Evolutionary conservation across 2,797 vertebrate genomes (phyloP).

Genomic region (Sebastes itinus): DNA sequence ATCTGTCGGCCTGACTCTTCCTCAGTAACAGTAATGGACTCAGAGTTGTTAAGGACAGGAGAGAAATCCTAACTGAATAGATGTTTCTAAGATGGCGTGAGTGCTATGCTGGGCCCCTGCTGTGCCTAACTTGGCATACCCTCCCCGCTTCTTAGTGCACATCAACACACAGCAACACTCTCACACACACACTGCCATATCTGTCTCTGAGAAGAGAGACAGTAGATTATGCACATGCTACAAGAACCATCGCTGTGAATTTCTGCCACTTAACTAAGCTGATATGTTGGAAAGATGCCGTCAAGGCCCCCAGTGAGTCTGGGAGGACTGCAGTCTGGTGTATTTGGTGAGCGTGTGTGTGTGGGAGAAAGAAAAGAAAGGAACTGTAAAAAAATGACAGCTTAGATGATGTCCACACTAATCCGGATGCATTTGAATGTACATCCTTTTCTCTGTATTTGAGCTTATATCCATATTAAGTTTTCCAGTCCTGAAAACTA

Average conservation of each 20-base stretch:
- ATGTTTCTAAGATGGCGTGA: constrained; percentile 63
- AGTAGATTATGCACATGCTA: constrained; percentile 37
- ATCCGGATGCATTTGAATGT: constrained; percentile 10
- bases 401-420: constrained; percentile 21
- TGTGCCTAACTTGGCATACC: constrained; percentile 61
- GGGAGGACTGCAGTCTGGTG: constrained; percentile 5
- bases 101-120: constrained; percentile 49
- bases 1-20: constrained; percentile 27
- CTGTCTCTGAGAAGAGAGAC: constrained; percentile 37
- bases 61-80: constrained; percentile 62
- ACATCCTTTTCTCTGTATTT: not conserved
- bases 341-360: not conserved
- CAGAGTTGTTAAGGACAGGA: constrained; percentile 53
- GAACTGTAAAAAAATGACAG: constrained; percentile 1
- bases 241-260: constrained; percentile 30
- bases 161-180: constrained; percentile 21
- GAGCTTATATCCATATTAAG: not conserved
- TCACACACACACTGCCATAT: not conserved
- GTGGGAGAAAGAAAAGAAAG: constrained; percentile 4
- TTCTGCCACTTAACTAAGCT: constrained; percentile 52
- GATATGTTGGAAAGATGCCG: constrained; percentile 21
- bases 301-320: constrained; percentile 23
- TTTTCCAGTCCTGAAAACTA: not conserved
- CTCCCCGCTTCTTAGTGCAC: constrained; percentile 28
- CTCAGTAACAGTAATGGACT: constrained; percentile 49